Evolutionary conservation across 2,113 vertebrate species (phyloP), one percentile per base, ranked within the genome.

Genomic region (Melanotaenia duboulayi): DNA sequence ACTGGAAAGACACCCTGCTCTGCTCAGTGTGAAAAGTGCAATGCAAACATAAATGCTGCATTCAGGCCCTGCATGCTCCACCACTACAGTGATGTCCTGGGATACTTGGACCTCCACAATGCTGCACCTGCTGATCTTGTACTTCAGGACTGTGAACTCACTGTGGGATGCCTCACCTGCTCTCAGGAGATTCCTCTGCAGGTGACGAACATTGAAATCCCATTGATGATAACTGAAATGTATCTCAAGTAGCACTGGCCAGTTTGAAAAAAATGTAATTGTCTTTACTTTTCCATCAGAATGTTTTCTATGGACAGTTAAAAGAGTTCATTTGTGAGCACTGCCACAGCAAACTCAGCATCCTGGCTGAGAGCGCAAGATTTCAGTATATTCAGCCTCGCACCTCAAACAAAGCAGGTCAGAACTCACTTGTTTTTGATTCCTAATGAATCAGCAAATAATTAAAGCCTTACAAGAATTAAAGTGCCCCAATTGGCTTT

Each of bases 21-120:
- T 0, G 93, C 92, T 59, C 92, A 93, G 80, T 95, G 95, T 85
- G 93, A 94, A 35, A 94, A 93, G 79, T 95, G 95, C 83, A 93
- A 72, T n/a, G 72, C 89, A 3, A 79, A 74, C 28, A 94, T 95
- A 78, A 86, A 71, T 3, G 93, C 91, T 12, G 80, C 85, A 0
- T 95, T 94, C 76, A 89, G 91, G 52, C 91, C 94, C 75, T 91
- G 91, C 85, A 80, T 95, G 86, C 70, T 95, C 25, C 95, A 95
- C 81, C 91, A 87, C 50, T 94, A 94, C 89, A 88, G 93, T 12
- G 84, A 92, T 10, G 84, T 95, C 49, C 74, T 95, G 86, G 95
- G 94, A 12, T 94, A 94, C 80, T 79, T 95, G 86, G 93, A 95
- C 88, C 92, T 95, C 58, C 81, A 86, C 57, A 93, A 89, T 1